A percentile compares a stretch with the other conserved stretches of the same genome.
Conservation (phyloP, 2,113 vertebrate genomes). For the Carettochelys insculpta region DNA sequence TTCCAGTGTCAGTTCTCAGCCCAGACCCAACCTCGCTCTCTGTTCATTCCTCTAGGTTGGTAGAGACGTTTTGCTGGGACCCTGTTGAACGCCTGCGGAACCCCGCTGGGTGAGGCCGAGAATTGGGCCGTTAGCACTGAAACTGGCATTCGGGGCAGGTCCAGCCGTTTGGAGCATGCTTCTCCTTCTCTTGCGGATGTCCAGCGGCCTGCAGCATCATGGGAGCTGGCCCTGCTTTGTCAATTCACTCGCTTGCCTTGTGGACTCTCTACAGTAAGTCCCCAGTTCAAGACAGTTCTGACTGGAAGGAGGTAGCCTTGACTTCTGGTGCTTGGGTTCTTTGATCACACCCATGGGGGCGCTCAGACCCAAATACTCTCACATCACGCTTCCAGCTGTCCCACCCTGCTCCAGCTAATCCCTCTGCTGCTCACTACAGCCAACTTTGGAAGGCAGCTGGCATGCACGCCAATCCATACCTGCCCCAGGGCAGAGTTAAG, state of each 20-base stretch:
- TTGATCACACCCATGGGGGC: not conserved
- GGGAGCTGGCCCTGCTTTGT: not conserved
- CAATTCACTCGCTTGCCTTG: not conserved
- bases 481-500: no score
- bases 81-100: no score
- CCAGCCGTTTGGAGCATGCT: not conserved
- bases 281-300: not conserved
- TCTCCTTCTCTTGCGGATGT: not conserved
- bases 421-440: no score
- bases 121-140: rapidly evolving
- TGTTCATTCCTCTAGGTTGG: not conserved
- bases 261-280: not conserved
- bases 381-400: not conserved
- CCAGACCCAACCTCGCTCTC: not conserved
- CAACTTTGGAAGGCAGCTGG: no score
- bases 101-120: not conserved
- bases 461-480: no score
- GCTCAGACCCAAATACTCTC: not conserved
- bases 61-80: not conserved
- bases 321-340: not conserved
- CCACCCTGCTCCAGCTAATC: no score
- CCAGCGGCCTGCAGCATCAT: not conserved
- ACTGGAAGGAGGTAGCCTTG: not conserved
- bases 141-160: no score
- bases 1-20: not conserved